Evolutionary conservation across 2,797 vertebrate genomes (phyloP), one percentile per base, ranked within the genome.

Genomic region (Rhabdomys pumilio): DNA sequence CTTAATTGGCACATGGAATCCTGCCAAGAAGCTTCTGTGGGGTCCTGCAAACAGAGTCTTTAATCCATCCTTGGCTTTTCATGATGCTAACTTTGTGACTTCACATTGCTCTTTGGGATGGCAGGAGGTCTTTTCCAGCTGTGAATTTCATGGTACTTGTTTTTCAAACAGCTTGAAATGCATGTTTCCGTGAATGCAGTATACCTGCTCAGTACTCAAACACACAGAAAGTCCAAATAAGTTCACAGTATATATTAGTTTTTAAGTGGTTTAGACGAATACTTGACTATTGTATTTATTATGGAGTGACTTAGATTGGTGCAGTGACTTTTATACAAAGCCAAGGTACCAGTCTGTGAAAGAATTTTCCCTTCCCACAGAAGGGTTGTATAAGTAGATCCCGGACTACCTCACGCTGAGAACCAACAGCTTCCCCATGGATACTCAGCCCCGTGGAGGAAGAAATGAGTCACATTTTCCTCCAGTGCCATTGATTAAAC

Each of bases 401-500:
- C 47, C 81, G 41, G 15, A 47, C 19, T 38, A 31, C 19, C 57
- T 86, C 57, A 9, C 24, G 34, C 22, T 95, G 61, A 85, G 50
- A 94, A 63, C 31, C 34, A 83, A 19, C n/a, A 80, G 26, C 9
- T 90, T 93, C 67, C 55, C 24, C 55, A 24, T 75, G 63, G 55
- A 65, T 17, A 76, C 69, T 77, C 81, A 80, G 12, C 59, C 34
- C 38, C 79, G 5, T 67, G 75, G 88, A 31, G 53, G 38, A 93
- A n/a, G 82, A 96, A 93, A 94, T 96, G 69, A 91, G n/a, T 38
- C 7, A 2, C 86, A 72, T 93, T 97, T 92, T 94, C 79, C 44
- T 89, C 73, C 57, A 94, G 57, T 15, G 38, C 65, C 72, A 95
- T 94, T 94, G 90, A 95, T 94, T 90, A 91, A 96, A 88, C 11